Conservation (phyloP, 2,888 invertebrate species). For the Cinara cedri region DNA sequence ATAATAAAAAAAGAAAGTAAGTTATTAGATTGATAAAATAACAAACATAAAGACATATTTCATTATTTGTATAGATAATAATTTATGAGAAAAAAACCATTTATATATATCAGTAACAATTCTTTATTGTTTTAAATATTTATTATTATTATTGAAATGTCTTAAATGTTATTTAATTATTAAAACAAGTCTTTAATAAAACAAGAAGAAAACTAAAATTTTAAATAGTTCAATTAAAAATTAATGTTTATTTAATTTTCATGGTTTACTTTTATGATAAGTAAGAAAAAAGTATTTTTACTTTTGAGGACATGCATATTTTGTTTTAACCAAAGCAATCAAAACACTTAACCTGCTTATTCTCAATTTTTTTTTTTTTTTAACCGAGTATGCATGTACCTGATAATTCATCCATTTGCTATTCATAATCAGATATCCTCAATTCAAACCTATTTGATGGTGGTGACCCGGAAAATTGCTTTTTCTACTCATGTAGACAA, state of each 20-base stretch:
- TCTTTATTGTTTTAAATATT: too few relatives aligned
- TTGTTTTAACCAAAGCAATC: constrained; percentile 6
- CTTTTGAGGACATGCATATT: constrained; percentile 14
- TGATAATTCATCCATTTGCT: not conserved
- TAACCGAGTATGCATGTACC: constrained; percentile 34
- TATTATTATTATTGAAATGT: too few relatives aligned
- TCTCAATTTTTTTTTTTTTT: constrained; percentile 8
- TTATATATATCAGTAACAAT: too few relatives aligned
- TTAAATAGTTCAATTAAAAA: too few relatives aligned
- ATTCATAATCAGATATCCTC: not conserved
- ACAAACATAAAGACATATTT: too few relatives aligned
- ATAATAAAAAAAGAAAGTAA: too few relatives aligned
- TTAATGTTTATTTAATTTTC: not conserved
- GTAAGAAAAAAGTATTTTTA: not conserved
- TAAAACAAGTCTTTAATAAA: too few relatives aligned
- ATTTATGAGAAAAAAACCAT: too few relatives aligned
- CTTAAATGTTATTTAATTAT: too few relatives aligned
- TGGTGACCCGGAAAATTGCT: constrained; percentile 18
- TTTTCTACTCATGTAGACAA: not conserved
- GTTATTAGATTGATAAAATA: too few relatives aligned
- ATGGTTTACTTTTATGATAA: not conserved
- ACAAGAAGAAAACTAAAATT: too few relatives aligned
- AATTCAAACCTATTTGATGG: not conserved
- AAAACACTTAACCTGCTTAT: constrained; percentile 34
- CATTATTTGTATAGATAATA: too few relatives aligned